Evolutionary conservation across 2,113 vertebrate genomes (phyloP).

Genomic region (Catharus bicknelli): DNA sequence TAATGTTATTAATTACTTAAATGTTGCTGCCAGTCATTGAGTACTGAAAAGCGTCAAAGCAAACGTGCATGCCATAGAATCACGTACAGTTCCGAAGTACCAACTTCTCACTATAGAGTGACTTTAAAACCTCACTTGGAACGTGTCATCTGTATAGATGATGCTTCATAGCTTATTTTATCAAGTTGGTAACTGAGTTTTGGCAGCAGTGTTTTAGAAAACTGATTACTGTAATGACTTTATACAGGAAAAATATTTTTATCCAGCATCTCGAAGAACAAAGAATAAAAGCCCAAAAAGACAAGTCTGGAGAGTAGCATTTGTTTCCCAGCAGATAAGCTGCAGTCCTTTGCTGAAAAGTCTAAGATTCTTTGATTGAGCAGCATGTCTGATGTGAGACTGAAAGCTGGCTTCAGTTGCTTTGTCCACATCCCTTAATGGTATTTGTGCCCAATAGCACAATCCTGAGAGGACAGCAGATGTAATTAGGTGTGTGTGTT

Average conservation of each 20-base stretch:
- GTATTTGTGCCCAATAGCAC: no score
- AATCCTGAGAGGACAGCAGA: no score
- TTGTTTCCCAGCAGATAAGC: background rate
- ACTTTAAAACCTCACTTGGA: background rate
- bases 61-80: background rate
- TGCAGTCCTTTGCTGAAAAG: background rate
- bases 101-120: background rate
- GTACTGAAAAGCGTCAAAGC: background rate
- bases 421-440: conserved; percentile 3
- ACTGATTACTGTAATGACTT: no score
- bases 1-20: background rate
- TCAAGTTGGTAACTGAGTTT: background rate
- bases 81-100: accelerated
- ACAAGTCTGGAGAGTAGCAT: background rate
- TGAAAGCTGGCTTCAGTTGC: conserved; percentile 29
- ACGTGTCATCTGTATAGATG: background rate
- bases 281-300: background rate
- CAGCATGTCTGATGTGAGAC: background rate
- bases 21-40: background rate
- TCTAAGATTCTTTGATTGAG: background rate
- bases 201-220: no score
- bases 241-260: background rate
- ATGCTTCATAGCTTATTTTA: background rate
- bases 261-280: background rate
- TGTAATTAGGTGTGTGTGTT: no score